These are phyloP conservation scores for Tholera decimalis DNA, from an alignment of 2,888 invertebrate species.

Conservation along the genomic window DNA sequence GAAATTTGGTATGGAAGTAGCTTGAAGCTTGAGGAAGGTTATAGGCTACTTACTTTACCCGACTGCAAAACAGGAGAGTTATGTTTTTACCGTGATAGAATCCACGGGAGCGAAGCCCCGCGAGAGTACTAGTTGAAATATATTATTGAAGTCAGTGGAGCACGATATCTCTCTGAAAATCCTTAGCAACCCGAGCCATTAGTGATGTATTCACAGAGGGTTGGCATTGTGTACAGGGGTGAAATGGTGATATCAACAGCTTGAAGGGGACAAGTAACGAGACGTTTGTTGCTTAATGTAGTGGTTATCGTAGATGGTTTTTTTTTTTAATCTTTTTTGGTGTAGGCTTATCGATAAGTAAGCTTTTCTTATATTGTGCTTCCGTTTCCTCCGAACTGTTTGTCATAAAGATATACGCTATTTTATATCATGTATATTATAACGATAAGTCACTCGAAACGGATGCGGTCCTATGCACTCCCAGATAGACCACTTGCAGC, in stretches of 20 bases:
- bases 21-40: too few species aligned
- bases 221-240: conserved; percentile 7
- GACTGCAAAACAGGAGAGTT: too few species aligned
- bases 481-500: conserved; percentile 49
- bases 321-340: not conserved
- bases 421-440: conserved; percentile 22
- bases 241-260: conserved; percentile 7
- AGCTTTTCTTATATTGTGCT: not conserved
- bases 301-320: not conserved
- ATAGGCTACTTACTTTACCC: too few species aligned
- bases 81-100: too few species aligned
- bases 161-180: not conserved
- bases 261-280: not conserved
- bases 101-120: too few species aligned
- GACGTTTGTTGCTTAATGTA: not conserved
- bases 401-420: not conserved
- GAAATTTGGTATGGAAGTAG: too few species aligned
- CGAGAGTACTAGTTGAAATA: not conserved
- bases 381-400: not conserved
- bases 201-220: not conserved
- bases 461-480: conserved; percentile 46
- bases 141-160: not conserved
- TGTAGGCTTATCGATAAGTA: not conserved
- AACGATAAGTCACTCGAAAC: conserved; percentile 35
- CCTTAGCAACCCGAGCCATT: not conserved